phyloP scores from a whole-genome alignment of 2,113 vertebrate species.

The Oncorhynchus gorbuscha region DNA sequence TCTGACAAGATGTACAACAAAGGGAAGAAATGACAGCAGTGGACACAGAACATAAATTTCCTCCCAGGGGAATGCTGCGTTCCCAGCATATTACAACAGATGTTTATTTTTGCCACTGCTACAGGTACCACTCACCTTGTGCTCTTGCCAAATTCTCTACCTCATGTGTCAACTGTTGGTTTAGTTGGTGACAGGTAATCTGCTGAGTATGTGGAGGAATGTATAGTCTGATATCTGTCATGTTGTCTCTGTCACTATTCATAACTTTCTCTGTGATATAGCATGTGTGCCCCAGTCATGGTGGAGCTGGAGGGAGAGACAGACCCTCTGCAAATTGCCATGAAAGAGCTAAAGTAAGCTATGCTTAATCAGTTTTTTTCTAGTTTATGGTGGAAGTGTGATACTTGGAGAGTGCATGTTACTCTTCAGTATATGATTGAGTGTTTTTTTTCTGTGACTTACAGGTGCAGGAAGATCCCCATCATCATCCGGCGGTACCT shows the following conservation, averaged over 20 bases:
- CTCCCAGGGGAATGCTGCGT: too few relatives aligned
- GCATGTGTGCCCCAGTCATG: constrained; percentile 99
- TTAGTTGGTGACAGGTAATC: neutral
- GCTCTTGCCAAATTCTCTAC: neutral
- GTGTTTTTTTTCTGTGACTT: neutral
- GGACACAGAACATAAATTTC: too few relatives aligned
- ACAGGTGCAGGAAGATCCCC: constrained; percentile 95
- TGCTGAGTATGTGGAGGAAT: neutral
- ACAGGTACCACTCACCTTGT: too few relatives aligned
- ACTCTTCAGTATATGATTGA: neutral
- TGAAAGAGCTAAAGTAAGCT: constrained; percentile 98
- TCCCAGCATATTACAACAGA: too few relatives aligned
- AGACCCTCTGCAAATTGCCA: constrained; percentile 95
- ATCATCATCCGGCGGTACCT: constrained; percentile 97
- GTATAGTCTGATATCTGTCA: neutral
- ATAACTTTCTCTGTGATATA: constrained; percentile 50
- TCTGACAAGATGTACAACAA: too few relatives aligned
- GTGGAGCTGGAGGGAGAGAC: constrained; percentile 98
- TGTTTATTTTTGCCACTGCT: too few relatives aligned
- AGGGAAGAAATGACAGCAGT: too few relatives aligned
- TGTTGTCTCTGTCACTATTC: neutral
- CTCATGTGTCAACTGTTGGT: neutral
- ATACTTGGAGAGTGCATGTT: neutral
- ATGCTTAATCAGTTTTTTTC: neutral
- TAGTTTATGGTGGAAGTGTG: neutral